phyloP scores from a whole-genome alignment of 2,888 invertebrate species.

The Lithophane socia region DNA sequence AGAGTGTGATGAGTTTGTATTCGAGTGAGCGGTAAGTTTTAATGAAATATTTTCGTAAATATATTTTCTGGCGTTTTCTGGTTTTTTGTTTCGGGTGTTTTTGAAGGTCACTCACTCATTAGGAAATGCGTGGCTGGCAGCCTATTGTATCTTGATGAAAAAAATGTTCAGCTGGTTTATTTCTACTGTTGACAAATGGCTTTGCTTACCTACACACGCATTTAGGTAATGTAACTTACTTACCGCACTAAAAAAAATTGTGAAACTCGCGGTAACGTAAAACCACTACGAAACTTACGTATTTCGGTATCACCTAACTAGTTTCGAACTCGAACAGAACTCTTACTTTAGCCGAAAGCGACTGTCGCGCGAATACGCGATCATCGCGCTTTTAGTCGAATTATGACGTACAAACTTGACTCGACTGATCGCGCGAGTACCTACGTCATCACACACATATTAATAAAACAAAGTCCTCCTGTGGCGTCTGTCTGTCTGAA shows the following conservation, averaged over 20 bases:
- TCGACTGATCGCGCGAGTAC: neutral
- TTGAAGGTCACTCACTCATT: conserved; percentile 16
- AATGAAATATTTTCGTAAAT: conserved; percentile 24
- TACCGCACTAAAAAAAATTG: no score
- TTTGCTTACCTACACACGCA: neutral
- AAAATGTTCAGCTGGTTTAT: neutral
- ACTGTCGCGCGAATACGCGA: no score
- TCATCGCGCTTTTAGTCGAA: neutral
- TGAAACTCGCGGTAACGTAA: no score
- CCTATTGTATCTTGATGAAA: neutral
- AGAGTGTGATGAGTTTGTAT: conserved; percentile 26
- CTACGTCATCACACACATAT: no score
- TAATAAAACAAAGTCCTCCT: no score
- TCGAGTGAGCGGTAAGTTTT: conserved; percentile 32
- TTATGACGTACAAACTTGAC: neutral
- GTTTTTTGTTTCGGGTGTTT: neutral
- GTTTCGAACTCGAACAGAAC: no score
- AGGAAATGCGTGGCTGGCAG: neutral
- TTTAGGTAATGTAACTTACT: neutral
- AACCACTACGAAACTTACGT: neutral
- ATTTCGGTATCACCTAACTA: neutral
- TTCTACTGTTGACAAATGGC: neutral
- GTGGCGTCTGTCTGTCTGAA: no score
- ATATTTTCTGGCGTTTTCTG: neutral
- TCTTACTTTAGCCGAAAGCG: neutral